These are phyloP conservation scores for Tylochromis polylepis DNA, from an alignment of 2,113 vertebrate species.

Conservation along the genomic window DNA sequence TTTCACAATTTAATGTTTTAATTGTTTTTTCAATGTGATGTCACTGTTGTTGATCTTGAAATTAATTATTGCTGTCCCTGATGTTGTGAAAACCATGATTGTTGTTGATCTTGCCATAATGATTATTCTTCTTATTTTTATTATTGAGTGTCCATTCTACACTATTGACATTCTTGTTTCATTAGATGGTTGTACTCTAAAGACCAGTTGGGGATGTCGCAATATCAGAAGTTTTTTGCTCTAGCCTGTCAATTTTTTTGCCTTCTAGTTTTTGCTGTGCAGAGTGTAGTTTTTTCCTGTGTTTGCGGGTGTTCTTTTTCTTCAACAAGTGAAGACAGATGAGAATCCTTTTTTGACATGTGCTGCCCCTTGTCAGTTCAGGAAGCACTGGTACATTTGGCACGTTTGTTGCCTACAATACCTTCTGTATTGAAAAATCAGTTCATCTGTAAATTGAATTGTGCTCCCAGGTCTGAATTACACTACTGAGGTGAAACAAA, in stretches of 20 bases:
- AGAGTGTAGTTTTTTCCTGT: neutral
- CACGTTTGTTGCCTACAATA: neutral
- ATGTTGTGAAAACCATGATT: neutral
- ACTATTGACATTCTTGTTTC: neutral
- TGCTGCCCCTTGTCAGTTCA: neutral
- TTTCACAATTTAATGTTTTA: neutral
- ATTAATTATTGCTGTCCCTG: neutral
- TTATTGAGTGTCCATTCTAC: neutral
- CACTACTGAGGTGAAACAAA: neutral
- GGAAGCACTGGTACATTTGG: neutral
- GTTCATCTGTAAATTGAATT: neutral
- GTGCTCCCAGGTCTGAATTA: neutral
- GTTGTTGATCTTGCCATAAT: neutral
- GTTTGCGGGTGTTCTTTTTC: neutral
- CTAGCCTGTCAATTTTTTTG: neutral
- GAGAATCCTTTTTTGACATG: neutral
- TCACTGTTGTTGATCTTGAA: neutral
- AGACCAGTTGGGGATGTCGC: neutral
- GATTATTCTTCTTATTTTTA: neutral
- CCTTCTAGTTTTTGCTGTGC: neutral
- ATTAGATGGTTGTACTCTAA: neutral
- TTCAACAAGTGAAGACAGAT: neutral
- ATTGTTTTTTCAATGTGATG: neutral
- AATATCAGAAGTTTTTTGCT: neutral
- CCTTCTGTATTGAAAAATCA: neutral